Evolutionary conservation across 2,888 invertebrate genomes (phyloP), one percentile per base, ranked within the genome.

Genomic region (Lycaena phlaeas): DNA sequence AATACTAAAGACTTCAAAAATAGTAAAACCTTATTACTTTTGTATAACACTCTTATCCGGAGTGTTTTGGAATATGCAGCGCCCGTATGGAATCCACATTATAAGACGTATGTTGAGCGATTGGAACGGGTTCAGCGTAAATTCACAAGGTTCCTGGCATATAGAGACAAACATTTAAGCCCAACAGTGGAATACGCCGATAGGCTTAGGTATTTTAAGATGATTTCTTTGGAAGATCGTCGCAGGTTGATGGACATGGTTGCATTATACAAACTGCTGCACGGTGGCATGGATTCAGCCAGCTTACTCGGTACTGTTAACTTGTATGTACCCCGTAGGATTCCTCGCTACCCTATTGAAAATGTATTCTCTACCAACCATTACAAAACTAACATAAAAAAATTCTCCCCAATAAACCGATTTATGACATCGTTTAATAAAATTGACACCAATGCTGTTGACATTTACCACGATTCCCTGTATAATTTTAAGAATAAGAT

Each of bases 71-170:
- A 37, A 14, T 2, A 4, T 9, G 2, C n/a, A n/a, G n/a, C n/a
- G n/a, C n/a, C n/a, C n/a, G 27, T 37, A 6, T 37, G 37, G 27
- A 37, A 37, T 7, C 37, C 37, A 2, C n/a, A 14, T 7, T 36
- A 38, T 11, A 29, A 14, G n/a, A n/a, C n/a, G n/a, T n/a, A n/a
- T n/a, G n/a, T n/a, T n/a, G n/a, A n/a, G 22, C 22, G 9, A 22
- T 2, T 22, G 5, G 22, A 22, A 22, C 22, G 22, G 22, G 22
- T 4, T 5, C 22, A 6, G 9, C 4, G 9, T 5, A 22, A 22
- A 22, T 22, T 22, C 9, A 22, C 6, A 22, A 22, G 9, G 9
- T 22, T 22, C 6, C 22, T 22, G 6, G 22, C 22, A 2, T 22
- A 22, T 6, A 22, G 22, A 22, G 22, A 22, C 5, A 5, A 2